Conservation (phyloP, 2,888 invertebrate genomes). For the Nebria salina region DNA sequence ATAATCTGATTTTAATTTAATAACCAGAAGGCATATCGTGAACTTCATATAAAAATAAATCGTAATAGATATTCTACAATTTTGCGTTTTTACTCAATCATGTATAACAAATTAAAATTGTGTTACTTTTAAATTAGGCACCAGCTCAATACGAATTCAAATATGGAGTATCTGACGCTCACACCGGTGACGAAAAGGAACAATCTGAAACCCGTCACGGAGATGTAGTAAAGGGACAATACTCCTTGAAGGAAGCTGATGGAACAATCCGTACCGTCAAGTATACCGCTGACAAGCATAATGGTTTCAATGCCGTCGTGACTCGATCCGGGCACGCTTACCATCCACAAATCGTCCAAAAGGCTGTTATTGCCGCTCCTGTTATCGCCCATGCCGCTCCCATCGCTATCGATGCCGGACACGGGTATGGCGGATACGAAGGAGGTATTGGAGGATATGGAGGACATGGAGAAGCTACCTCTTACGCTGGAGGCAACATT, state of each 20-base stretch:
- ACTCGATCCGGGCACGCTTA: conserved; percentile 39
- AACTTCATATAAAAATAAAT: not conserved
- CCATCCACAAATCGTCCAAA: conserved; percentile 39
- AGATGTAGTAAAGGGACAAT: conserved; percentile 41
- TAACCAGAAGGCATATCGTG: not conserved
- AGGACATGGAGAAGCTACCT: not conserved
- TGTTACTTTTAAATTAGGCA: conserved; percentile 15
- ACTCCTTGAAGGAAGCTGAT: conserved; percentile 41
- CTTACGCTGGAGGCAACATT: not conserved
- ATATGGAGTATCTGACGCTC: conserved; percentile 41
- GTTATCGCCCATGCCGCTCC: conserved; percentile 30
- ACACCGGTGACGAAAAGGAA: conserved; percentile 41
- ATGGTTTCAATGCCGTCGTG: conserved; percentile 43
- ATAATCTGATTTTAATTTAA: not conserved
- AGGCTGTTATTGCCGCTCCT: conserved; percentile 31
- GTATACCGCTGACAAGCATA: conserved; percentile 39
- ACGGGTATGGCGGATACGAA: conserved; percentile 19
- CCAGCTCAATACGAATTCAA: conserved; percentile 45
- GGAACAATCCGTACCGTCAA: conserved; percentile 45
- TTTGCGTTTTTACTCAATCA: too few species aligned
- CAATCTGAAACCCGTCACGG: conserved; percentile 44
- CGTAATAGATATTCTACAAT: not conserved
- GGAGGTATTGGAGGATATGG: conserved; percentile 34
- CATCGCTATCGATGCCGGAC: conserved; percentile 29
- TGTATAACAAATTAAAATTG: too few species aligned